phyloP scores from a whole-genome alignment of 2,113 vertebrate genomes.

The Anarhynchus alexandrinus region DNA sequence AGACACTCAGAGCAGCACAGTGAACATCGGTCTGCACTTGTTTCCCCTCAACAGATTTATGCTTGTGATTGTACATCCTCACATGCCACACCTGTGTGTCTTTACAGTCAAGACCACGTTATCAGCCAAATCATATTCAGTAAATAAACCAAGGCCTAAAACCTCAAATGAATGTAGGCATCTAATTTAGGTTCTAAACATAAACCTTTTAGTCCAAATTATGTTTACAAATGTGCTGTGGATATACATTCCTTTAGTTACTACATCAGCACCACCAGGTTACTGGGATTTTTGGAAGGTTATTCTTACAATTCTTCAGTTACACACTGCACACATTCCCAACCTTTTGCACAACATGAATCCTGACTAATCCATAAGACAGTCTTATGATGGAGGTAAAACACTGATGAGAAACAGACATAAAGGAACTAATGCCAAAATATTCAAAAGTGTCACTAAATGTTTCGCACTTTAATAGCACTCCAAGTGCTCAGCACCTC shows the following conservation, averaged over 20 bases:
- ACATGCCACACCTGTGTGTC: neutral
- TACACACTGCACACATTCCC: neutral
- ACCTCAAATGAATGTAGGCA: neutral
- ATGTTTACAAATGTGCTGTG: neutral
- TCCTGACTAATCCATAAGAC: neutral
- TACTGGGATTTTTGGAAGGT: neutral
- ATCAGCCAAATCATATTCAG: neutral
- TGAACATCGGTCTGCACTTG: neutral
- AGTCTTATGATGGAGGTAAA: neutral
- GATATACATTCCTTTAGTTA: neutral
- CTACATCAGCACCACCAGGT: neutral
- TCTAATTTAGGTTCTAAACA: neutral
- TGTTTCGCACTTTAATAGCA: neutral
- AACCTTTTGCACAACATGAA: neutral
- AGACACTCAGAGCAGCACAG: neutral
- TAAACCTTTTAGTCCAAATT: neutral
- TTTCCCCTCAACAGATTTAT: neutral
- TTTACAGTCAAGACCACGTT: neutral
- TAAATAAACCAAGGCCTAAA: neutral
- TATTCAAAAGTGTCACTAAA: neutral
- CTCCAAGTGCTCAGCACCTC: neutral
- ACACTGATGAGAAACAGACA: neutral
- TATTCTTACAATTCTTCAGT: neutral
- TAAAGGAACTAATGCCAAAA: slow-evolving; percentile 3
- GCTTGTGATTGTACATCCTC: neutral